A percentile compares a stretch with the other conserved stretches of the same genome.
These are phyloP conservation scores for Thymelicus acteon DNA, from an alignment of 2,888 invertebrate species.

Conservation along the genomic window DNA sequence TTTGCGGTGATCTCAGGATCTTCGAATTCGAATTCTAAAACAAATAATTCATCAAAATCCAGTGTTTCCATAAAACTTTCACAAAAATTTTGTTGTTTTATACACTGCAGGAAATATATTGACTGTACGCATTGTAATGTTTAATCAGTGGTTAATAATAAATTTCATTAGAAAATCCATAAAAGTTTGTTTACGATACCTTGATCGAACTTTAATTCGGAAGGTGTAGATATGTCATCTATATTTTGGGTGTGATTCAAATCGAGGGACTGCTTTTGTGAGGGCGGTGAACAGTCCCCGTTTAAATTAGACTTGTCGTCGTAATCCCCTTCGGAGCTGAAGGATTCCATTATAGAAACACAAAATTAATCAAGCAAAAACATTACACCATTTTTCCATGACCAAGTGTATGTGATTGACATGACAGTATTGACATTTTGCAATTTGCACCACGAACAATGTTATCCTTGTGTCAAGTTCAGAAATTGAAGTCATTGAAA, in stretches of 20 bases:
- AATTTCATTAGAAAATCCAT: slow-evolving; percentile 32
- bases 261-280: slow-evolving; percentile 58
- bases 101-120: not conserved
- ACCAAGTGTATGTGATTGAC: slow-evolving; percentile 42
- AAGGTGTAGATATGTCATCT: slow-evolving; percentile 84
- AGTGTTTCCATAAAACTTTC: not conserved
- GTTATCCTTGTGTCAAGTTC: slow-evolving; percentile 30
- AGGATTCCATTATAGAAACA: slow-evolving; percentile 71
- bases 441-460: slow-evolving; percentile 41
- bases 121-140: not conserved
- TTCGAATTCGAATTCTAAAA: slow-evolving; percentile 83
- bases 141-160: not conserved
- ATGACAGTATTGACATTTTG: slow-evolving; percentile 52
- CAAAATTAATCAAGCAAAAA: slow-evolving; percentile 68
- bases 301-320: slow-evolving; percentile 67
- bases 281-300: slow-evolving; percentile 65
- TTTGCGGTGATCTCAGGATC: slow-evolving; percentile 86
- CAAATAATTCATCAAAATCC: slow-evolving; percentile 45
- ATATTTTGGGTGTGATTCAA: slow-evolving; percentile 76
- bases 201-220: slow-evolving; percentile 89
- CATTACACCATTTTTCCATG: slow-evolving; percentile 72
- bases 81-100: not conserved
- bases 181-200: slow-evolving; percentile 81
- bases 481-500: slow-evolving; percentile 6
- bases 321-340: slow-evolving; percentile 61